Base-by-base conservation (phyloP, 2,797 vertebrate species). In the Channallabes apus region DNA sequence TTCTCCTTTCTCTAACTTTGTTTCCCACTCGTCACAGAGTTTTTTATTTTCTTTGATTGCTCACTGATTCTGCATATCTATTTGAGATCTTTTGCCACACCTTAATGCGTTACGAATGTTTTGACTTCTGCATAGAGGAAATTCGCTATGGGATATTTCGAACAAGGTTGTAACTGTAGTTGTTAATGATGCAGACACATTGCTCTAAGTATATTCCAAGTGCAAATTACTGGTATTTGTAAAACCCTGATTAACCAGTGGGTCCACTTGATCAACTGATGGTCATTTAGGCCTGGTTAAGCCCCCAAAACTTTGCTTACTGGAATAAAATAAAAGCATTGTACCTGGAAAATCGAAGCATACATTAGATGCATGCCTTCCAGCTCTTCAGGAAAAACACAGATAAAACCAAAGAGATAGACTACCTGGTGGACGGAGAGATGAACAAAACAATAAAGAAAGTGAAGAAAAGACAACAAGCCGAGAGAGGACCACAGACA, bases 151-250 rank as follows among this genome's bases (percentile, higher is more conserved):
- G 51, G 12, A 62, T 41, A 79, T 62, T 79, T 32, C 38, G 84
- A 83, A 90, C 78, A 85, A 88, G 2, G 1, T 22, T 59, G 17
- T 95, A 94, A 94, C 94, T 95, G 93, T 93, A 94, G 93, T 90
- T 90, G 84, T 92, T 94, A 94, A 94, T 93, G 93, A 94, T 93
- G 92, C 93, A 93, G 92, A 94, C 91, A 92, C 92, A 90, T 93
- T 77, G 80, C 80, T 65, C 17, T n/a, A 78, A 38, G 29, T 6
- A 1, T 58, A 22, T 17, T 22, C 27, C 17, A 61, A 24, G 20
- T 35, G 29, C 56, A 59, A 38, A 35, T 61, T 78, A 20, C 11
- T 78, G 20, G 24, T 59, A 8, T 58, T 32, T 77, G 51, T 76
- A 56, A 76, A 20, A 58, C 8, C 12, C 2, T 75, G n/a, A 18